These are phyloP conservation scores for Lasioglossum figueresi DNA, from an alignment of 2,888 invertebrate species.

Conservation along the genomic window DNA sequence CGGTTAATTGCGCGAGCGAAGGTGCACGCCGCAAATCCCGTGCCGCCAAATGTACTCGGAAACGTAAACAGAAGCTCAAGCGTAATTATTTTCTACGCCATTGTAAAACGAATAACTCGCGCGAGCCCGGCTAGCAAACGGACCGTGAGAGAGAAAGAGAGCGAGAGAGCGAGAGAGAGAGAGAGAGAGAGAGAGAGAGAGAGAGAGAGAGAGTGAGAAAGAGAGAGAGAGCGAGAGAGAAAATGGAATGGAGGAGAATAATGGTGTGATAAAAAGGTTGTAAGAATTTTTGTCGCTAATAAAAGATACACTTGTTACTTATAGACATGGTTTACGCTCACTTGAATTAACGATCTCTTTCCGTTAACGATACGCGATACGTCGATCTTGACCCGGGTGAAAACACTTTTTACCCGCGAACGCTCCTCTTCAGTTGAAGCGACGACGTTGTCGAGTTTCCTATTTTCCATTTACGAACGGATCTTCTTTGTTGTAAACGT, in stretches of 20 bases:
- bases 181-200: background rate
- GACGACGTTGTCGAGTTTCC: background rate
- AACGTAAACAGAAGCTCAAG: constrained; percentile 30
- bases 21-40: background rate
- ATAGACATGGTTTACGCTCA: constrained; percentile 26
- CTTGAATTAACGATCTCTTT: constrained; percentile 28
- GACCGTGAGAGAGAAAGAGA: background rate
- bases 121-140: background rate
- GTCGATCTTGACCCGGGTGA: constrained; percentile 19
- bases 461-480: constrained; percentile 1
- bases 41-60: constrained; percentile 17
- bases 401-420: background rate
- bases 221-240: background rate
- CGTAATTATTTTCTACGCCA: constrained; percentile 1
- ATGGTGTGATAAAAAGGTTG: constrained; percentile 36
- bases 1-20: background rate
- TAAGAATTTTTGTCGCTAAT: constrained; percentile 42
- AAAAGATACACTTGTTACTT: constrained; percentile 47
- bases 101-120: background rate
- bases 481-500: constrained; percentile 7
- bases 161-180: background rate
- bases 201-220: background rate
- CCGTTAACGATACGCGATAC: background rate
- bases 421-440: constrained; percentile 7
- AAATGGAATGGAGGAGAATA: background rate